phyloP scores from a whole-genome alignment of 2,888 invertebrate species.

The Hoplodrina blanda region DNA sequence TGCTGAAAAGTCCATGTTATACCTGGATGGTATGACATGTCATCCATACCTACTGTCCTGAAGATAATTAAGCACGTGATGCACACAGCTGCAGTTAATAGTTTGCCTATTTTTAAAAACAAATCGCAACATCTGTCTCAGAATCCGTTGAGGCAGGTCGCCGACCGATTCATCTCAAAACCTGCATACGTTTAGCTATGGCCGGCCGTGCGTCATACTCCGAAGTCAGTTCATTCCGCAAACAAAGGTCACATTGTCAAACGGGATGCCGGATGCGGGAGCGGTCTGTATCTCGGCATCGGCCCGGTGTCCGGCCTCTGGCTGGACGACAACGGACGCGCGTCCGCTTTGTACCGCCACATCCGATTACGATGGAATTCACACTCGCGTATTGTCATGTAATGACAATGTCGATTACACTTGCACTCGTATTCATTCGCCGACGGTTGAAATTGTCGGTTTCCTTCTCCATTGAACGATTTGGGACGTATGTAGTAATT shows the following conservation, averaged over 20 bases:
- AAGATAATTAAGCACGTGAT: not conserved
- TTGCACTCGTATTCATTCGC: slow-evolving; percentile 48
- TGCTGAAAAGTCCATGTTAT: not conserved
- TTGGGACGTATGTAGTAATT: slow-evolving; percentile 40
- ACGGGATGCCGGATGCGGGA: slow-evolving; percentile 72
- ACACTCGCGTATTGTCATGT: slow-evolving; percentile 71
- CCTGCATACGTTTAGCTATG: slow-evolving; percentile 44
- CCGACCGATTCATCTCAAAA: slow-evolving; percentile 44
- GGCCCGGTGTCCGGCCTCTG: slow-evolving; percentile 69
- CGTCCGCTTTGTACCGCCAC: slow-evolving; percentile 78
- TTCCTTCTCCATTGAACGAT: slow-evolving; percentile 53
- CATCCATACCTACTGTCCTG: not conserved
- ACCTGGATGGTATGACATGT: too few relatives aligned
- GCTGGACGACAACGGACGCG: slow-evolving; percentile 77
- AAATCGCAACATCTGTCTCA: slow-evolving; percentile 29
- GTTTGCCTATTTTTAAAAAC: slow-evolving; percentile 6
- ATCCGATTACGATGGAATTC: slow-evolving; percentile 83
- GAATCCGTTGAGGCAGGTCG: slow-evolving; percentile 56
- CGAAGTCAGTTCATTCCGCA: slow-evolving; percentile 59
- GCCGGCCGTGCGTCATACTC: slow-evolving; percentile 53
- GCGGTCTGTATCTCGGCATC: slow-evolving; percentile 70
- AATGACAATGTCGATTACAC: slow-evolving; percentile 60
- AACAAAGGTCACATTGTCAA: slow-evolving; percentile 75
- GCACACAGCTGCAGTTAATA: slow-evolving; percentile 1
- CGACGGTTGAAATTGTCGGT: slow-evolving; percentile 48